phyloP scores from a whole-genome alignment of 2,113 vertebrate species.

The Xiphorhynchus elegans region DNA sequence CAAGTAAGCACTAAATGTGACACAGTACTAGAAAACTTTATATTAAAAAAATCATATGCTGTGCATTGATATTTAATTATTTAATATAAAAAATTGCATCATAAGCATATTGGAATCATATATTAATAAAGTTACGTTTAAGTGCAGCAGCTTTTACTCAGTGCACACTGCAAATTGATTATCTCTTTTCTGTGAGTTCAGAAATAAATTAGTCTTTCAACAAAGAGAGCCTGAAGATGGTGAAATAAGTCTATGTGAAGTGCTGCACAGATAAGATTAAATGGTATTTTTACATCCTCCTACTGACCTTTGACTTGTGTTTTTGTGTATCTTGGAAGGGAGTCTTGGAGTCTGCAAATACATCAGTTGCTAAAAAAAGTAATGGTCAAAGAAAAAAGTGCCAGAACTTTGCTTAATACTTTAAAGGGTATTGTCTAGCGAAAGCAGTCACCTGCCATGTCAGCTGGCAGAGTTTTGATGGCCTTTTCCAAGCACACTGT shows the following conservation, averaged over 20 bases:
- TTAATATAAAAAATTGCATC: neutral
- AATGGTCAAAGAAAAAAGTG: constrained; percentile 43
- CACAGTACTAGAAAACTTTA: neutral
- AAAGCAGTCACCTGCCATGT: neutral
- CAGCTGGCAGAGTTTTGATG: neutral
- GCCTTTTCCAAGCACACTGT: neutral
- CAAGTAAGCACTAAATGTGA: neutral
- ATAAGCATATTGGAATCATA: neutral
- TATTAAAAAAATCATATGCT: fast-evolving
- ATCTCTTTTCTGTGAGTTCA: neutral
- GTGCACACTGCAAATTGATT: neutral
- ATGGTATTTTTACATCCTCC: constrained; percentile 75
- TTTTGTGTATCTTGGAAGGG: constrained; percentile 68
- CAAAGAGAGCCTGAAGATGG: constrained; percentile 38
- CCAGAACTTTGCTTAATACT: neutral
- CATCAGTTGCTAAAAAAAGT: constrained; percentile 47
- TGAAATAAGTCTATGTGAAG: constrained; percentile 56
- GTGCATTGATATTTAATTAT: neutral
- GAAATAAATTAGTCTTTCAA: constrained; percentile 51
- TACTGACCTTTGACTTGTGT: constrained; percentile 72
- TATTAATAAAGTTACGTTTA: neutral
- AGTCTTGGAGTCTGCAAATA: constrained; percentile 61
- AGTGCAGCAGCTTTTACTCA: neutral
- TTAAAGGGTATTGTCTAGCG: neutral
- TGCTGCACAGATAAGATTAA: constrained; percentile 73